Percentiles rank a stretch among this genome's conserved stretches.
Conservation (phyloP, 2,888 invertebrate genomes). For the Bhutanitis thaidina region DNA sequence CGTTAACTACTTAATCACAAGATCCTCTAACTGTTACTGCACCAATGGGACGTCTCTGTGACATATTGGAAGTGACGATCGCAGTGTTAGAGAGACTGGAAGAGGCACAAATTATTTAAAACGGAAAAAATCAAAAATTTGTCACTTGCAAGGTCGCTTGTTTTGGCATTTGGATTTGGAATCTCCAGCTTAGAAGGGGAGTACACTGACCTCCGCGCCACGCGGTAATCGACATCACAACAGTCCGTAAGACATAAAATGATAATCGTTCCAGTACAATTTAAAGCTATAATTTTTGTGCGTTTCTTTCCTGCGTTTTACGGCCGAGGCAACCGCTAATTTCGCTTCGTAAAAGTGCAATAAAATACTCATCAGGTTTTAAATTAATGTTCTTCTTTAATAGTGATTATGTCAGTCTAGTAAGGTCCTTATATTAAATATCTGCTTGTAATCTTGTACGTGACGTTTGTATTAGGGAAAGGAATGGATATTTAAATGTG, state of each 20-base stretch:
- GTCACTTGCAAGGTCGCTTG: no score
- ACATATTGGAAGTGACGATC: no score
- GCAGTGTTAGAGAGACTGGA: no score
- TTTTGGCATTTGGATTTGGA: background rate
- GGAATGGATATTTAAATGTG: no score
- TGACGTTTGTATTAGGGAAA: no score
- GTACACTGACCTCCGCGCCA: background rate
- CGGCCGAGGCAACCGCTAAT: conserved; percentile 5
- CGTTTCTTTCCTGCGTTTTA: conserved; percentile 1
- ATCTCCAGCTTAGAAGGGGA: background rate
- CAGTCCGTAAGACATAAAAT: background rate
- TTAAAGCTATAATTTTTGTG: conserved; percentile 8
- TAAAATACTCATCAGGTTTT: conserved; percentile 11
- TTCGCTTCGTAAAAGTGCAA: conserved; percentile 11
- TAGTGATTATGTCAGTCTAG: background rate
- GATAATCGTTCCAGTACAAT: conserved; percentile 8
- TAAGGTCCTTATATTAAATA: no score
- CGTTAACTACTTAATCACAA: no score
- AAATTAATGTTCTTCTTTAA: background rate
- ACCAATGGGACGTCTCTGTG: no score
- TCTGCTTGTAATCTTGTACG: no score
- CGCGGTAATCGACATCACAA: background rate
- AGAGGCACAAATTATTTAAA: no score
- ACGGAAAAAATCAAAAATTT: no score
- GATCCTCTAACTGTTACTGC: no score